These are phyloP conservation scores for rabbit (Oryctolagus cuniculus) DNA, from an alignment of 2,113 vertebrate species.

Conservation along the genomic window DNA sequence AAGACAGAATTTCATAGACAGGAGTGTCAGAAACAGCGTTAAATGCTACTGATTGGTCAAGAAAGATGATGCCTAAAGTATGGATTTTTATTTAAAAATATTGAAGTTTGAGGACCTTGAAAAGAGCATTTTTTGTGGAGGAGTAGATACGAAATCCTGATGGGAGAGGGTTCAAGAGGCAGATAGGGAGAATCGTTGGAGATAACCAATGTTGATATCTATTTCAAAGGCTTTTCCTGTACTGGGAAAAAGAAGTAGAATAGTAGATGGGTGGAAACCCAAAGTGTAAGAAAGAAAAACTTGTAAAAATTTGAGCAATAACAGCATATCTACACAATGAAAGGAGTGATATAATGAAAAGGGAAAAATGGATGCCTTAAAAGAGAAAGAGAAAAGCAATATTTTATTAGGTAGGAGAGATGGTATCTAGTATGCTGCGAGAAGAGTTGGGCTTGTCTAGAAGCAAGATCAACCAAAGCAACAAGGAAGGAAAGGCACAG, in stretches of 20 bases:
- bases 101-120: neutral
- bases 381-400: neutral
- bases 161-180: neutral
- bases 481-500: neutral
- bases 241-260: neutral
- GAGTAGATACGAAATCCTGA: neutral
- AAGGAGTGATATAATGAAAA: neutral
- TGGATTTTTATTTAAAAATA: neutral
- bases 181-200: neutral
- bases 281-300: neutral
- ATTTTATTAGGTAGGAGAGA: neutral
- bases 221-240: neutral
- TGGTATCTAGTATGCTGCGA: neutral
- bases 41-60: neutral
- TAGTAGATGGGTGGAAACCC: neutral
- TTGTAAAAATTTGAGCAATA: neutral
- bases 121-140: neutral
- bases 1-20: neutral
- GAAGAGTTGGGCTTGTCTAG: neutral
- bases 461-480: neutral
- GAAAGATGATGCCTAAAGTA: neutral
- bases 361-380: neutral
- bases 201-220: neutral
- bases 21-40: neutral
- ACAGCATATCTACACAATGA: neutral